Base-by-base conservation (phyloP, 1,140 invertebrate genomes). In the Habropoda laboriosa region DNA sequence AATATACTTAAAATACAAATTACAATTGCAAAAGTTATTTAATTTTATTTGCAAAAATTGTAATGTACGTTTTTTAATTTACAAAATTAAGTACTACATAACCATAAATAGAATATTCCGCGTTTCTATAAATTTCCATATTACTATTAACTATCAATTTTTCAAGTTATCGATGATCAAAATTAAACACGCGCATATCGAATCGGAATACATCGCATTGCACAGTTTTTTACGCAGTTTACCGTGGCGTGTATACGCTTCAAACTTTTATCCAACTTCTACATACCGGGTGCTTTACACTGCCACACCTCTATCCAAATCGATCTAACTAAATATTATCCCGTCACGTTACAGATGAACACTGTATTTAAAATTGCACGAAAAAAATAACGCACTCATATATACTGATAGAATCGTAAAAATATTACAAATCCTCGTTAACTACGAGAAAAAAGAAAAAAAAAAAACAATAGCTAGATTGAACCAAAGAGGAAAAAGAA, bases 181-280 rank as follows among this genome's bases (percentile, higher is more conserved):
- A 77, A 70, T 78, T 51, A 60, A 58, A 60, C 57, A 78, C 32
- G 21, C 21, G n/a, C 75, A 21, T 60, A 78, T 78, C 66, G 55
- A 71, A 71, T 76, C 27, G 42, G 55, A 71, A 57, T 71, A 70
- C 35, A 45, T 47, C 30, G 32, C 32, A 49, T 38, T 70, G 55
- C 18, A 70, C 42, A 63, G 47, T 71, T 21, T 60, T 61, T 71
- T 51, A 71, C 21, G 75, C 55, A 68, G 45, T 71, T 78, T 60
- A 77, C 53, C 42, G 35, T 40, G 66, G 45, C 45, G 27, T 35
- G 24, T 60, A 78, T 40, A 49, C 45, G 55, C 55, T 58, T 51
- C 42, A 61, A 77, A 78, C 53, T 71, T 78, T 61, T 47, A 73
- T 73, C 35, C 55, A 78, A 49, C 61, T 35, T 57, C 10, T 24